phyloP scores from a whole-genome alignment of 2,888 invertebrate species.

The Drosophila testacea region DNA sequence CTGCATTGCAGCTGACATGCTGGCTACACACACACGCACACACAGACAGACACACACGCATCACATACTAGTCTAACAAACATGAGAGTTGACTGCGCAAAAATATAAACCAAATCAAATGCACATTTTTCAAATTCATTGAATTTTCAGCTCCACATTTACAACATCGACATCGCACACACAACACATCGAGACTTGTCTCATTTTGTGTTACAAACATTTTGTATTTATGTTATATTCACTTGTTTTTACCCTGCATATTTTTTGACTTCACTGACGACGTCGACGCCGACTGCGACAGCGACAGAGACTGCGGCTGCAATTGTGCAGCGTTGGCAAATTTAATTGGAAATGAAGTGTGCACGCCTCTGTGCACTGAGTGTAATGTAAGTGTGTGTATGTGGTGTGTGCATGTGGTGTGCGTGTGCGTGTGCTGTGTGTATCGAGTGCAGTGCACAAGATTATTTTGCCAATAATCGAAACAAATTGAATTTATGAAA shows the following conservation, averaged over 20 bases:
- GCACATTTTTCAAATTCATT: constrained; percentile 78
- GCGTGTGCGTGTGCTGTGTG: constrained; percentile 30
- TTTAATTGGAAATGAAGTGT: constrained; percentile 80
- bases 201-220: constrained; percentile 48
- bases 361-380: constrained; percentile 41
- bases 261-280: constrained; percentile 54
- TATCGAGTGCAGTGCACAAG: constrained; percentile 55
- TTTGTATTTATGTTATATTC: constrained; percentile 62
- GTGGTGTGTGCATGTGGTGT: constrained; percentile 26
- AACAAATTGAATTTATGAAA: constrained; percentile 79
- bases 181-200: constrained; percentile 6
- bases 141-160: constrained; percentile 67
- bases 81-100: constrained; percentile 37
- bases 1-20: constrained; percentile 78
- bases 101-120: constrained; percentile 78
- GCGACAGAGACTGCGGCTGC: constrained; percentile 24
- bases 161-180: constrained; percentile 13
- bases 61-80: not conserved
- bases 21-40: constrained; percentile 53
- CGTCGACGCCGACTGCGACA: constrained; percentile 14
- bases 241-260: constrained; percentile 57
- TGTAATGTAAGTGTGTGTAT: constrained; percentile 8
- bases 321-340: constrained; percentile 76
- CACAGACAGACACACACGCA: constrained; percentile 25
- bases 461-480: constrained; percentile 80